Conservation (phyloP, 2,113 vertebrate genomes). For the Notothenia rossii region DNA sequence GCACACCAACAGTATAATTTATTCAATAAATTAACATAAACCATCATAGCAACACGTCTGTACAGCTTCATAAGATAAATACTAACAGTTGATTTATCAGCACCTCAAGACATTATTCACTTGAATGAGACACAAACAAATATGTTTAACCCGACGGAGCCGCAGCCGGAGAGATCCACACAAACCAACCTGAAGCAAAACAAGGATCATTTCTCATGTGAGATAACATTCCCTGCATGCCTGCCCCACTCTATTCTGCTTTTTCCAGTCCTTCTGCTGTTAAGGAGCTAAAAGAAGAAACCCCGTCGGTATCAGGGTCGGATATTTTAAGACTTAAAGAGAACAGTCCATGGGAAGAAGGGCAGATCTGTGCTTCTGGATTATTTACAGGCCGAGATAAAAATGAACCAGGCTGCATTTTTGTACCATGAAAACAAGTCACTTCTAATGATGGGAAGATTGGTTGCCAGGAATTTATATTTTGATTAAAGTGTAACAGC, state of each 20-base stretch:
- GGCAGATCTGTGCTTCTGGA: not conserved
- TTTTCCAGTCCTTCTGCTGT: not conserved
- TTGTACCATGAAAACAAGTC: not conserved
- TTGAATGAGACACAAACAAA: not conserved
- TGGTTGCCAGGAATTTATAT: constrained; percentile 19
- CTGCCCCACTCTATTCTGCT: not conserved
- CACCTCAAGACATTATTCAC: not conserved
- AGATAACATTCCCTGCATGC: constrained; percentile 28
- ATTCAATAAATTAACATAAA: constrained; percentile 40
- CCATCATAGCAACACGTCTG: constrained; percentile 17
- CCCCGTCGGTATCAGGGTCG: constrained; percentile 5
- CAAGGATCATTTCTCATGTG: too few species aligned
- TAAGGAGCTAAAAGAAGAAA: not conserved
- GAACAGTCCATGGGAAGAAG: constrained; percentile 8
- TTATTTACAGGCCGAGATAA: constrained; percentile 15
- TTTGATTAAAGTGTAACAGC: constrained; percentile 13
- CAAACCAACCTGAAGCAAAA: not conserved
- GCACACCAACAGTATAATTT: constrained; percentile 3
- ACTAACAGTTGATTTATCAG: constrained; percentile 10
- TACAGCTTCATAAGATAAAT: constrained; percentile 14
- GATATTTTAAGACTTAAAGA: constrained; percentile 20
- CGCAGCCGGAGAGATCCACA: not conserved
- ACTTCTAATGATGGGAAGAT: constrained; percentile 10
- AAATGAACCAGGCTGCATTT: constrained; percentile 5
- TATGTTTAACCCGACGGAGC: not conserved